Percentiles rank a stretch among this genome's conserved stretches.
Evolutionary conservation across 2,113 vertebrate genomes (phyloP).

Genomic region (Toxotes jaculatrix): DNA sequence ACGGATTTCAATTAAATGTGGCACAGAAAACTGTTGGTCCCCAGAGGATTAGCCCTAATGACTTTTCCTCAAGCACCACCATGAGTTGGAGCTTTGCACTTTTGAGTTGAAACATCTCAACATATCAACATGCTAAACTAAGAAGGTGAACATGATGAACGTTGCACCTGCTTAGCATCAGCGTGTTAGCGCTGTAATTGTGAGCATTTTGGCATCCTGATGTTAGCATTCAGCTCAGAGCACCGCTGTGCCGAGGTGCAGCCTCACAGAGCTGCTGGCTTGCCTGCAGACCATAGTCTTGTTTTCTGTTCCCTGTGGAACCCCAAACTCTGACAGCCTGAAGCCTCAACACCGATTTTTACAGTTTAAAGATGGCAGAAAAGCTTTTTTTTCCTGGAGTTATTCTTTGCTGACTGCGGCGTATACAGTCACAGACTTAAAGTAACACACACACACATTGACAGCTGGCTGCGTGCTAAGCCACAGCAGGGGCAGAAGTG

Average conservation of each 20-base stretch:
- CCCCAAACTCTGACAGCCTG: background rate
- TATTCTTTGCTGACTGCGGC: conserved; percentile 3
- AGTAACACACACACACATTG: conserved; percentile 8
- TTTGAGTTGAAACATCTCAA: background rate
- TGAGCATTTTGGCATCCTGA: too few relatives aligned
- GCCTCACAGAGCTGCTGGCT: background rate
- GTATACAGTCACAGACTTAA: background rate
- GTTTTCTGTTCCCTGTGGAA: background rate
- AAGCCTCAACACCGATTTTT: background rate
- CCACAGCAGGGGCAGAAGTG: background rate
- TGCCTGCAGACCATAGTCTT: background rate
- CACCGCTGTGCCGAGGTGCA: too few relatives aligned
- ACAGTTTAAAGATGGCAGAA: conserved; percentile 27
- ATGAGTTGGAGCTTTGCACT: background rate
- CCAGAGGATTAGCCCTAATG: background rate
- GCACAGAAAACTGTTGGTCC: background rate
- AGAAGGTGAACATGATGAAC: too few relatives aligned
- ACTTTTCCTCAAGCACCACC: background rate
- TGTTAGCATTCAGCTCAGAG: background rate
- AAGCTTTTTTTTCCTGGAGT: conserved; percentile 21
- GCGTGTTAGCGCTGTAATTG: background rate
- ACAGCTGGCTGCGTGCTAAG: conserved; percentile 31
- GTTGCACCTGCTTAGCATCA: background rate
- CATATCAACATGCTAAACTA: background rate
- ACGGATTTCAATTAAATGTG: background rate